Base-by-base conservation (phyloP, 2,113 vertebrate species). In the Dendrocopos noguchii region DNA sequence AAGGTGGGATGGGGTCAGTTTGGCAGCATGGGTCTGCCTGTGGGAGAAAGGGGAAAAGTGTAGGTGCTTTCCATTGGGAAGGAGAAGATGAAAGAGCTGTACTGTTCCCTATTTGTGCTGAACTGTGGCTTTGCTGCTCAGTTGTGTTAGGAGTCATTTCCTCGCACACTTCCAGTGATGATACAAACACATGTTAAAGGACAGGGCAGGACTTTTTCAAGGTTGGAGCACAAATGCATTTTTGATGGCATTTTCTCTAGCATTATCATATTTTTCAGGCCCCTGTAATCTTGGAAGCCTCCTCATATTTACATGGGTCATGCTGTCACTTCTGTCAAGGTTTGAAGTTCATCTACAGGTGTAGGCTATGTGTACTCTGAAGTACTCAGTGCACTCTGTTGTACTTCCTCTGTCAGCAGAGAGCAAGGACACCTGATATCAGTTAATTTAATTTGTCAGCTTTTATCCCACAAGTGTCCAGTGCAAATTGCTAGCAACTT, bases 41-140 rank as follows among this genome's bases (percentile, higher is more conserved):
- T 20, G 34, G 7, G 61, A 42, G 50, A 39, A 12, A 20, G 52
- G 2, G 4, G 10, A 20, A 29, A 28, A 13, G 18, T 4, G 28
- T 14, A 10, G 44, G 9, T 33, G 28, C 33, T 70, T 76, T 57
- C 11, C 47, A 72, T 64, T 36, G 5, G 47, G 19, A 80, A 8
- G 14, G 33, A 34, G 20, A 18, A 24, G n/a, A 2, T 33, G 44
- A 6, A 20, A 21, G 65, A 24, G 25, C 20, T 14, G 16, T 22
- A 0, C 11, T 25, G 20, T 24, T 28, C 24, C 31, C 33, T 7
- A 0, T 4, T 7, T 24, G 3, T 0, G 17, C 39, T 22, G 47
- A 17, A 25, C 21, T 46, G 44, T 0, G 6, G 8, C 61, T 74
- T 31, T 42, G 63, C 39, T 11, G 29, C 18, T 28, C 50, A 9